Base-by-base conservation (phyloP, 2,113 vertebrate species). In the Indicator maculatus region DNA sequence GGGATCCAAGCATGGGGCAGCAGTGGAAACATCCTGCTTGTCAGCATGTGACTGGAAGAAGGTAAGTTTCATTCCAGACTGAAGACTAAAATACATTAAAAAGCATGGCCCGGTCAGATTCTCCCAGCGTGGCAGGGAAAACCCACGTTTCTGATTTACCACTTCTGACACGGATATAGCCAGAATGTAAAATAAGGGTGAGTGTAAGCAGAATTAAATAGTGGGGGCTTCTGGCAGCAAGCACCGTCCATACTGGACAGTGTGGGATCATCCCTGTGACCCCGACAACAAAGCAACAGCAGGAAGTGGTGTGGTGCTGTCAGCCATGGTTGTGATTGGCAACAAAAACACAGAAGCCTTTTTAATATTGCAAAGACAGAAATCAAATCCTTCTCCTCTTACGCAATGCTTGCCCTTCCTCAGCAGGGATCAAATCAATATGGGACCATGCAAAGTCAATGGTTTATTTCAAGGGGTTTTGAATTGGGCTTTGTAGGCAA, bases 401-500 rank as follows among this genome's bases (percentile, higher is more conserved):
- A 93, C 3, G 55, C 89, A 95, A 36, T 61, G 80, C 88, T 41
- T 88, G 89, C 45, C 65, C 79, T 89, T 86, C 82, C 88, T 93
- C 79, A 77, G 76, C 39, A 83, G 79, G 83, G 81, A 94, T 78
- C 86, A 93, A 90, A 93, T 91, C 89, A 93, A 87, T 93, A 91
- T 55, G 73, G 65, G 65, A 83, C 52, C 47, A 67, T 53, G 65
- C 41, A 81, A 93, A 88, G 88, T 94, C 93, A 89, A 55, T 94
- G 89, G 69, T 50, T 89, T 91, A 86, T 81, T 97, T 95, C 86
- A 95, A 83, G 39, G 44, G 16, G 44, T 26, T 93, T 64, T 95
- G 90, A 94, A 95, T 78, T 44, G 74, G 73, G 65, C 95, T 96
- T 93, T 95, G 85, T 93, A 86, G 73, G 87, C 76, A 92, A 81